Base-by-base conservation (phyloP, 2,797 vertebrate species). In the Macropodus opercularis region DNA sequence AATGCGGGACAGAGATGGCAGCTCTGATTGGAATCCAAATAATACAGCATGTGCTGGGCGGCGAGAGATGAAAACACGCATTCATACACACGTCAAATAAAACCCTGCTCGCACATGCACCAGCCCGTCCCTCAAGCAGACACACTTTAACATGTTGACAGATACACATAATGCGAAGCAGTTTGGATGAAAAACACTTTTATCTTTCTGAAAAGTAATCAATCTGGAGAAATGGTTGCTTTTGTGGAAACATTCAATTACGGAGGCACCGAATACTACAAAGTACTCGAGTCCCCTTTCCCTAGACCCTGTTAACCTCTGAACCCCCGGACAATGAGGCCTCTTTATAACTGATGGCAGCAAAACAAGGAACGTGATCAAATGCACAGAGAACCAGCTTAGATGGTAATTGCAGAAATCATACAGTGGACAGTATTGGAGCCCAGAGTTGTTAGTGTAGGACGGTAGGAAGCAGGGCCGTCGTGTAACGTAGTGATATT, bases 21-120 rank as follows among this genome's bases (percentile, higher is more conserved):
- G 42, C 61, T 41, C 40, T 84, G 83, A 90, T 81, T 81, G 88
- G 75, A 80, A 87, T 72, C 56, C 42, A 26, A 81, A 85, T 72
- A 76, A 76, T 54, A 53, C 42, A 56, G 43, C 63, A 62, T 73
- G 50, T 69, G 78, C 72, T 74, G 52, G 52, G 61, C 36, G 65
- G 51, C 18, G 34, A 75, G 44, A 61, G 40, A 72, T 19, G 55
- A 65, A 58, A 66, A 62, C 8, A n/a, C 5, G 24, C 41, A 48
- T n/a, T n/a, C n/a, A n/a, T n/a, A n/a, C n/a, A n/a, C n/a, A n/a
- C n/a, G n/a, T n/a, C n/a, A n/a, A 24, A 24, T 3, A 4, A 31
- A 31, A 31, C 36, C 61, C 36, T 17, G 56, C 39, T 42, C 56
- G 32, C 49, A 49, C 57, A 49, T 60, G 32, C 38, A 14, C 60